These are phyloP conservation scores for Anoplophora glabripennis DNA, from an alignment of 1,140 invertebrate species.

Conservation along the genomic window DNA sequence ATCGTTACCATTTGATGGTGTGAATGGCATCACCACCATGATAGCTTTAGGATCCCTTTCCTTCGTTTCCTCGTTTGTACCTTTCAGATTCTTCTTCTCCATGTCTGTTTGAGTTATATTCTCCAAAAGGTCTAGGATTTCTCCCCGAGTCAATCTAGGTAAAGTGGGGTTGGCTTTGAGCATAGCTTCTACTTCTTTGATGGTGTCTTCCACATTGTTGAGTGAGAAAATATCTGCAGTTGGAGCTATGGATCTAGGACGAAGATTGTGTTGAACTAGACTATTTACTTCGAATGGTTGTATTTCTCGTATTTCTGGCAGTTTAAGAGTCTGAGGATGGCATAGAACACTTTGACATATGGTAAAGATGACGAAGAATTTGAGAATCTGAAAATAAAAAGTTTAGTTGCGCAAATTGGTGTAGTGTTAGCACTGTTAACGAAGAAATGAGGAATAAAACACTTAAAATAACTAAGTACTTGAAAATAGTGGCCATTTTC, in stretches of 20 bases:
- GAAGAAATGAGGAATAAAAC: background rate
- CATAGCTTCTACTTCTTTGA: slow-evolving; percentile 56
- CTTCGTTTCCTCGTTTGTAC: slow-evolving; percentile 4
- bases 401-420: too few species aligned
- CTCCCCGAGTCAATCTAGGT: slow-evolving; percentile 53
- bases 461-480: too few species aligned
- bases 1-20: slow-evolving; percentile 35
- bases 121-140: slow-evolving; percentile 56
- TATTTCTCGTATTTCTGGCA: too few species aligned
- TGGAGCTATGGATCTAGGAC: background rate
- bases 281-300: background rate
- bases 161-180: slow-evolving; percentile 52
- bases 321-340: too few species aligned
- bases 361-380: too few species aligned
- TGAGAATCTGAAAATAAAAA: too few species aligned
- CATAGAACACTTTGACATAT: too few species aligned
- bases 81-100: slow-evolving; percentile 16
- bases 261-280: background rate
- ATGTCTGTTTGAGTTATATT: slow-evolving; percentile 54
- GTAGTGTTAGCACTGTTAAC: too few species aligned
- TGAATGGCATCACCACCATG: slow-evolving; percentile 58
- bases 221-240: background rate
- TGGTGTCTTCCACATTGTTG: slow-evolving; percentile 51
- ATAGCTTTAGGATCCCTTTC: slow-evolving; percentile 48
- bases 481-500: too few species aligned